Evolutionary conservation across 2,113 vertebrate genomes (phyloP), one percentile per base, ranked within the genome.

Genomic region (Podarcis cretensis): DNA sequence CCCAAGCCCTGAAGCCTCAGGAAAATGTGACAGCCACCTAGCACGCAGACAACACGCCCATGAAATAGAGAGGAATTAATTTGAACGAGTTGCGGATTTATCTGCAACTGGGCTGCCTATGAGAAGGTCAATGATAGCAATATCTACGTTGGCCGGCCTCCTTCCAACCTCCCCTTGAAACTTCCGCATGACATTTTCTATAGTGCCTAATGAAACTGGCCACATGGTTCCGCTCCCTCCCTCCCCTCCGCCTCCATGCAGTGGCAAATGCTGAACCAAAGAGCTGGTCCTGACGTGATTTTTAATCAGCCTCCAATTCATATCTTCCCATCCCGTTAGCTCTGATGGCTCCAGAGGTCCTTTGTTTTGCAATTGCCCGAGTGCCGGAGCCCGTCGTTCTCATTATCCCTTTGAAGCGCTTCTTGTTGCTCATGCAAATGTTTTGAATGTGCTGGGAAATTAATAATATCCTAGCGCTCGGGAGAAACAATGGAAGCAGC

Each of bases 291-390:
- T 88, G 81, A 66, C 54, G 40, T 48, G 63, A 37, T 83, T 88
- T 77, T 83, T 83, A 88, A 88, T 88, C 87, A 88, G 87, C 40
- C 73, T 83, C 5, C 73, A 77, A 83, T 88, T 88, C 87, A 88
- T 76, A 59, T 57, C 78, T 81, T 87, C 6, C 87, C 81, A 20
- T 76, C 63, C 86, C 3, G 68, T 59, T 87, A 20, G 73, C 40
- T 21, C 81, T 32, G 59, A 27, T 25, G 14, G 81, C 81, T 77
- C 7, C 23, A 83, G 87, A 83, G 59, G 63, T 7, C 87, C 75
- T 82, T 88, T 88, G 87, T 88, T 66, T 83, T 12, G 23, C 16
- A 9, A n/a, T 48, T 35, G 40, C 81, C 87, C 16, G n/a, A 76
- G 63, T 59, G 6, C 25, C 40, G 1, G 40, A 78, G 63, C 81